Base-by-base conservation (phyloP, 2,888 invertebrate species). In the Lochmaea crataegi region DNA sequence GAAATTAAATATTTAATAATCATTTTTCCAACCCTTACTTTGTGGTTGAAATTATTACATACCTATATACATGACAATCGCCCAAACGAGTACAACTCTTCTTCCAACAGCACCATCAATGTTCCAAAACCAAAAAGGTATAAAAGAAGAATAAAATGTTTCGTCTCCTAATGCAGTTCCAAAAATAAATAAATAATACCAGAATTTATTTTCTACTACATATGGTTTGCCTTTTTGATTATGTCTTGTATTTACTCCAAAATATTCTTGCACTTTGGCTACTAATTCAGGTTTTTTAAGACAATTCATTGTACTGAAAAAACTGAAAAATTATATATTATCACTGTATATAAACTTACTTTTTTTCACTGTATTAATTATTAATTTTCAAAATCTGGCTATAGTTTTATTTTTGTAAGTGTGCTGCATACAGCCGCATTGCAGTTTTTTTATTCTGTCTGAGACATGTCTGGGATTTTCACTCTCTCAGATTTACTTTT, bases 101-200 rank as follows among this genome's bases (percentile, higher is more conserved):
- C 97, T 88, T 14, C 95, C 94, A 2, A 96, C 94, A 41, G 93
- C 93, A 22, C 94, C 94, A 87, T 97, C 97, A 72, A 97, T 90
- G 86, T 97, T 97, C 97, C 97, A 97, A 84, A 96, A 94, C 93
- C 96, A 95, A 86, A 96, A 96, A 1, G 97, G 96, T 83, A 96
- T 96, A 84, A 96, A 96, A n/a, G 92, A 90, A 1, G 94, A 92
- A 87, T 97, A 97, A 86, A 97, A 97, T 76, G 94, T 89, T 88
- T 97, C 97, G 87, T 97, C 96, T 0, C 97, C 97, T 22, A 97
- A 87, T 75, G 93, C 93, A 0, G 96, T 96, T 18, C 96, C 96
- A 83, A 96, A 89, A 22, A 92, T 86, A 85, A 97, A 97, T 75
- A 96, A 83, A 85, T 94, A 94, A 87, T 95, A 95, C 93, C 96